Conservation (phyloP, 2,888 invertebrate species). For the Pterobdella sp. region DNA sequence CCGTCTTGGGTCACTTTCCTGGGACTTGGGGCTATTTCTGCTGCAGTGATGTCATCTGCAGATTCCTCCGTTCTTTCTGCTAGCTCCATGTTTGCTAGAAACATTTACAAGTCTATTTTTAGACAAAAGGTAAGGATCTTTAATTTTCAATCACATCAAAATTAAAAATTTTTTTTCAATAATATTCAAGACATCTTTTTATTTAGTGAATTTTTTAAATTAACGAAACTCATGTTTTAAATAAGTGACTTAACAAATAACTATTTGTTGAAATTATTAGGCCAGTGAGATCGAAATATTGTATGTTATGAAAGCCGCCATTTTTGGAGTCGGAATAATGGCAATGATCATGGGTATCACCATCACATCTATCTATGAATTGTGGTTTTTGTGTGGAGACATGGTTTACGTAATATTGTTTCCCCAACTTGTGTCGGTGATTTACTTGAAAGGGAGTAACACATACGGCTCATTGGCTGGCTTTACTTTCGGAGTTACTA, state of each 20-base stretch:
- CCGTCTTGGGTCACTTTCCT: slow-evolving; percentile 93
- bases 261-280: too few relatives aligned
- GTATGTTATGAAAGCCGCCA: slow-evolving; percentile 77
- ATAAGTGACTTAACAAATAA: too few relatives aligned
- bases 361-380: slow-evolving; percentile 91
- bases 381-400: slow-evolving; percentile 98
- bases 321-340: slow-evolving; percentile 80
- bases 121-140: slow-evolving; percentile 75
- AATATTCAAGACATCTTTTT: too few relatives aligned
- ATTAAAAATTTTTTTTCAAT: not conserved
- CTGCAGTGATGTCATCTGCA: slow-evolving; percentile 98
- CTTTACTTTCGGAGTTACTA: slow-evolving; percentile 45
- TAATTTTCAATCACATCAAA: too few relatives aligned
- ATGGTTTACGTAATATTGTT: slow-evolving; percentile 96
- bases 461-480: slow-evolving; percentile 81
- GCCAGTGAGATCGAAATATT: slow-evolving; percentile 93
- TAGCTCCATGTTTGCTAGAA: slow-evolving; percentile 96
- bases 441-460: slow-evolving; percentile 88
- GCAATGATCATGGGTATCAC: slow-evolving; percentile 89
- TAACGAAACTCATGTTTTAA: too few relatives aligned
- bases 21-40: slow-evolving; percentile 93
- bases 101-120: slow-evolving; percentile 94
- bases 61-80: slow-evolving; percentile 96
- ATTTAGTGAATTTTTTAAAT: too few relatives aligned
- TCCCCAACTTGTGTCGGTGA: slow-evolving; percentile 93